Evolutionary conservation across 53 echinoderm and acorn worm species (phyloP).

Genomic region (Zoroaster sp.): DNA sequence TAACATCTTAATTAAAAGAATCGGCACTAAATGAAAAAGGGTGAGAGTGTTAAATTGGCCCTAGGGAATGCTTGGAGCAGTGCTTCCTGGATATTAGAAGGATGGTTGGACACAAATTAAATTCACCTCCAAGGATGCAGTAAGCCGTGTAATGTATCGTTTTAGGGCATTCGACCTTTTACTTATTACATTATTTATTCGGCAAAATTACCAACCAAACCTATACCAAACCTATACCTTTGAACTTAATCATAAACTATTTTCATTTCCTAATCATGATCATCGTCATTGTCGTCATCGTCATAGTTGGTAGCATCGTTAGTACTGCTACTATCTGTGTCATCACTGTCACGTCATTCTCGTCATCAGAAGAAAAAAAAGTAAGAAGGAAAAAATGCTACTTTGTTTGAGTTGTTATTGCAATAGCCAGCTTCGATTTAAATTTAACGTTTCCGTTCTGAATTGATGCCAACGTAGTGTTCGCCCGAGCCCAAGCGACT

Average conservation of each 20-base stretch:
- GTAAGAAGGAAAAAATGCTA: not conserved
- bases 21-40: not conserved
- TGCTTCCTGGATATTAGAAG: not conserved
- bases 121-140: not conserved
- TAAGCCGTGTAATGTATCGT: not conserved
- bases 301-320: too few species aligned
- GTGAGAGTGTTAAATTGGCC: not conserved
- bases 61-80: not conserved
- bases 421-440: conserved; percentile 14
- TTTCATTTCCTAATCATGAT: too few species aligned
- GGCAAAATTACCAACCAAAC: too few species aligned
- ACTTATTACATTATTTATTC: not conserved
- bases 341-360: not conserved
- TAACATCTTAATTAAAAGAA: conserved; percentile 1
- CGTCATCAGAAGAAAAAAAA: not conserved
- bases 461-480: not conserved
- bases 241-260: too few species aligned
- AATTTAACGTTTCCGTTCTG: conserved; percentile 8
- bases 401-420: too few species aligned
- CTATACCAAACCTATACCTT: too few species aligned
- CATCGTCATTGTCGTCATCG: not conserved
- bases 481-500: not conserved
- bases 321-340: too few species aligned
- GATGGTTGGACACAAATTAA: not conserved
- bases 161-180: not conserved